Evolutionary conservation across 1,140 invertebrate genomes (phyloP).

Genomic region (Drosophila sulfurigaster): DNA sequence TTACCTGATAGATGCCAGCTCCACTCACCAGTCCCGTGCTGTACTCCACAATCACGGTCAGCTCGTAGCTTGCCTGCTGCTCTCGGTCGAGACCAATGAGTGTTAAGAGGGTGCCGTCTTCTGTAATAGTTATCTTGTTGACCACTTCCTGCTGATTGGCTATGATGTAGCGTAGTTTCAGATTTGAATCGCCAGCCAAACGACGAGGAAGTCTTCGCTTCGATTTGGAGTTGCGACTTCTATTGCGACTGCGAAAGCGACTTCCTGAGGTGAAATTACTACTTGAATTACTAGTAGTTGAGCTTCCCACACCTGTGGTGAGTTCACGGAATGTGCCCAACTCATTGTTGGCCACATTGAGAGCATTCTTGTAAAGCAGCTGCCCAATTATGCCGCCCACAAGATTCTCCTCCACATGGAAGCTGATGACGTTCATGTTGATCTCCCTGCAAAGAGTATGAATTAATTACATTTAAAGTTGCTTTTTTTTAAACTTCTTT

Average conservation of each 20-base stretch:
- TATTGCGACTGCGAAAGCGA: slow-evolving; percentile 66
- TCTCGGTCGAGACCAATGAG: slow-evolving; percentile 91
- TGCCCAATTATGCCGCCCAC: slow-evolving; percentile 91
- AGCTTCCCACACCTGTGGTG: slow-evolving; percentile 3
- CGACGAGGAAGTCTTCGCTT: slow-evolving; percentile 62
- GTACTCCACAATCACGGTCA: slow-evolving; percentile 92
- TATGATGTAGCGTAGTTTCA: slow-evolving; percentile 88
- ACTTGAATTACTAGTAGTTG: neutral
- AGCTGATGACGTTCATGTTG: slow-evolving; percentile 88
- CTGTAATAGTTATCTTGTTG: slow-evolving; percentile 90
- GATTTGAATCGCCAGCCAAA: slow-evolving; percentile 60
- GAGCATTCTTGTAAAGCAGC: slow-evolving; percentile 87
- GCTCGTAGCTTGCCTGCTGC: slow-evolving; percentile 89
- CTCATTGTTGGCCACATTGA: slow-evolving; percentile 78
- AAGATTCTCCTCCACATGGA: slow-evolving; percentile 92
- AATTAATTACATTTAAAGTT: neutral
- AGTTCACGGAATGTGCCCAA: slow-evolving; percentile 69
- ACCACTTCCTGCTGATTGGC: slow-evolving; percentile 92
- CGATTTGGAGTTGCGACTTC: slow-evolving; percentile 58
- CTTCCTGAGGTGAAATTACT: slow-evolving; percentile 65
- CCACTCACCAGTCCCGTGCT: slow-evolving; percentile 88
- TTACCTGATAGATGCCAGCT: slow-evolving; percentile 91
- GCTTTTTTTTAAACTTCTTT: neutral
- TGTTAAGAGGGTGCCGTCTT: slow-evolving; percentile 92
- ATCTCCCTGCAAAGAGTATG: slow-evolving; percentile 86